These are phyloP conservation scores for Ethmia dodecea DNA, from an alignment of 2,888 invertebrate species.

Conservation along the genomic window DNA sequence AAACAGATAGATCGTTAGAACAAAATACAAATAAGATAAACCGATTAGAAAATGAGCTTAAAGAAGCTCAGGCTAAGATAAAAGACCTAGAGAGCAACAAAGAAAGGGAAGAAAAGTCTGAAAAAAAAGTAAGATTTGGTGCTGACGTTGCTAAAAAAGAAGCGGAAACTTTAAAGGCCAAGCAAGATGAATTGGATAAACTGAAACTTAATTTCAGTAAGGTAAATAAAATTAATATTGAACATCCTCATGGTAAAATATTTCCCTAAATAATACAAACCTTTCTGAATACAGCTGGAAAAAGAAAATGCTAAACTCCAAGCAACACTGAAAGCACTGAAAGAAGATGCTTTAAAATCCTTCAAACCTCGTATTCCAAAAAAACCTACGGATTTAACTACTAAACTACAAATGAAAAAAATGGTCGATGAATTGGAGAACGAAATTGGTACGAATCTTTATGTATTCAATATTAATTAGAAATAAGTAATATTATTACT, in stretches of 20 bases:
- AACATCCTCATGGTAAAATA: not conserved
- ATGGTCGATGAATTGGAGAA: slow-evolving; percentile 93
- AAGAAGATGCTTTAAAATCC: slow-evolving; percentile 80
- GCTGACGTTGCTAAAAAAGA: slow-evolving; percentile 62
- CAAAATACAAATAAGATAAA: slow-evolving; percentile 79
- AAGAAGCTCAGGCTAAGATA: slow-evolving; percentile 76
- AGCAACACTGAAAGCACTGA: slow-evolving; percentile 80
- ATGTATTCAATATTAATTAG: too few relatives aligned
- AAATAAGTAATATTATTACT: not conserved
- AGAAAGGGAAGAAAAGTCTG: slow-evolving; percentile 67
- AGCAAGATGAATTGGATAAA: slow-evolving; percentile 74
- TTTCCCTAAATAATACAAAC: too few relatives aligned
- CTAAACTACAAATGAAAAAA: slow-evolving; percentile 85
- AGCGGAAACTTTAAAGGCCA: slow-evolving; percentile 53
- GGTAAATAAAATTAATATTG: slow-evolving; percentile 29
- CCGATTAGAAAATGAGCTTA: slow-evolving; percentile 79
- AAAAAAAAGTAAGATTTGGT: slow-evolving; percentile 71
- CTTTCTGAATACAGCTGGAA: slow-evolving; percentile 65
- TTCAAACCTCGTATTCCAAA: slow-evolving; percentile 85
- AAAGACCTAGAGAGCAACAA: slow-evolving; percentile 70
- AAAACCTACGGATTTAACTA: slow-evolving; percentile 83
- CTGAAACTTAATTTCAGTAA: slow-evolving; percentile 71
- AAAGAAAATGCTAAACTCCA: slow-evolving; percentile 82
- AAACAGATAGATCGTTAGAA: slow-evolving; percentile 74
- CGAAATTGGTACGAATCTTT: slow-evolving; percentile 88